phyloP scores from a whole-genome alignment of 2,888 invertebrate species.

The Agrilus mali region DNA sequence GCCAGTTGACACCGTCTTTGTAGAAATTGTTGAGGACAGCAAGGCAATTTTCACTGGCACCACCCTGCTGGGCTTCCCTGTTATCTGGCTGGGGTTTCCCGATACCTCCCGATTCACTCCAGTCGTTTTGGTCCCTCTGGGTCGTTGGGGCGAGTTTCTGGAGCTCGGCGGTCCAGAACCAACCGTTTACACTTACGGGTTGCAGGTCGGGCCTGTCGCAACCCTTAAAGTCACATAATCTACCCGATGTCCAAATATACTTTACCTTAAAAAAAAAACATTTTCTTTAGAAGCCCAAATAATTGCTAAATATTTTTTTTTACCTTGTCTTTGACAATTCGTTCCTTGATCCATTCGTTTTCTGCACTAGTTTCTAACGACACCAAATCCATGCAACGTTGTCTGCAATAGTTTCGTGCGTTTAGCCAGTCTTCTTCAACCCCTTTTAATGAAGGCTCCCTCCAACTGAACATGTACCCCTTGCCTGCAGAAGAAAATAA shows the following conservation, averaged over 20 bases:
- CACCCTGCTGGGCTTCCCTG: constrained; percentile 65
- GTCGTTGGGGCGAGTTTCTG: constrained; percentile 75
- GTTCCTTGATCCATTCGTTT: constrained; percentile 76
- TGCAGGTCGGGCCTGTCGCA: constrained; percentile 77
- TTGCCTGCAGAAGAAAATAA: constrained; percentile 35
- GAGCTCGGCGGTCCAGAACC: constrained; percentile 86
- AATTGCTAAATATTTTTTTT: background rate
- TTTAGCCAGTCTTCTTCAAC: constrained; percentile 76
- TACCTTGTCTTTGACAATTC: constrained; percentile 67
- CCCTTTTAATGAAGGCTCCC: constrained; percentile 58
- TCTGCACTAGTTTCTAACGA: constrained; percentile 75
- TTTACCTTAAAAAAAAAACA: constrained; percentile 48
- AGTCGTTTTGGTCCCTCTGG: constrained; percentile 73
- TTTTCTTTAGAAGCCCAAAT: too few species aligned
- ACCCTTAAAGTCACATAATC: constrained; percentile 81
- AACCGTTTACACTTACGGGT: constrained; percentile 69
- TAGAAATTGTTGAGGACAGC: constrained; percentile 82
- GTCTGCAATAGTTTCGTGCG: constrained; percentile 74
- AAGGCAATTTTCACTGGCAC: constrained; percentile 75
- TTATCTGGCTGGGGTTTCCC: constrained; percentile 82
- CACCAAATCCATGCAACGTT: constrained; percentile 82
- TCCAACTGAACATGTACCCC: constrained; percentile 83
- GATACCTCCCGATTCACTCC: constrained; percentile 79
- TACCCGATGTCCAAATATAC: constrained; percentile 87
- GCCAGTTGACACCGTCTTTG: constrained; percentile 84